phyloP scores from a whole-genome alignment of 2,888 invertebrate genomes.

The Labia minor region DNA sequence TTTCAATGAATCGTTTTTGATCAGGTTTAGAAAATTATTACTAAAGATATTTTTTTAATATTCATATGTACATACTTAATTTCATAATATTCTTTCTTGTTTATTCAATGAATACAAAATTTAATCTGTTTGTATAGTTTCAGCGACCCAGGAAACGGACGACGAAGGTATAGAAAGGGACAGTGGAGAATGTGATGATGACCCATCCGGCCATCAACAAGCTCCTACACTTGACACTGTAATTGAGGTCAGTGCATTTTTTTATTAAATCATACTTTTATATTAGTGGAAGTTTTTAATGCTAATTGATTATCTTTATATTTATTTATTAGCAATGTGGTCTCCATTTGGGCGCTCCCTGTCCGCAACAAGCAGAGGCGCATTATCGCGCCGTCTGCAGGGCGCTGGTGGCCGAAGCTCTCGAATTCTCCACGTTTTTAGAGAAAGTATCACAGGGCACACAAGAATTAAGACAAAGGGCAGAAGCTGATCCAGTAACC shows the following conservation, averaged over 20 bases:
- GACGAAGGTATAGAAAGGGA: slow-evolving; percentile 87
- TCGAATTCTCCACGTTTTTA: slow-evolving; percentile 81
- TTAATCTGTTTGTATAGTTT: slow-evolving; percentile 25
- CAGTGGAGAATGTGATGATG: slow-evolving; percentile 60
- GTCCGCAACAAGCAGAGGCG: slow-evolving; percentile 51
- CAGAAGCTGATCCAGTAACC: slow-evolving; percentile 46
- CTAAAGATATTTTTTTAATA: too few species aligned
- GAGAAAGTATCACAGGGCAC: slow-evolving; percentile 61
- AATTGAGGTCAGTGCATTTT: too few species aligned
- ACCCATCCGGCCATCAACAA: slow-evolving; percentile 32
- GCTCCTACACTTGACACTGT: slow-evolving; percentile 43
- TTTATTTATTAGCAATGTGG: slow-evolving; percentile 39
- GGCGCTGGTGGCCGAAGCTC: slow-evolving; percentile 81
- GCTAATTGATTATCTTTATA: not conserved
- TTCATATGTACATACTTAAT: too few species aligned
- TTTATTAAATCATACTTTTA: too few species aligned
- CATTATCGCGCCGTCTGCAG: slow-evolving; percentile 89
- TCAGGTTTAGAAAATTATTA: too few species aligned
- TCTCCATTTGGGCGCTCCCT: slow-evolving; percentile 39
- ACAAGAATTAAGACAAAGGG: slow-evolving; percentile 39
- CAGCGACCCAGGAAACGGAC: slow-evolving; percentile 51
- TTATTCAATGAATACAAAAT: too few species aligned
- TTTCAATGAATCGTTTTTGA: too few species aligned
- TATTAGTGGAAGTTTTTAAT: not conserved
- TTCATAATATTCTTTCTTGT: too few species aligned